Evolutionary conservation across 2,113 vertebrate species (phyloP), one percentile per base, ranked within the genome.

Genomic region (Hippopotamus amphibius): DNA sequence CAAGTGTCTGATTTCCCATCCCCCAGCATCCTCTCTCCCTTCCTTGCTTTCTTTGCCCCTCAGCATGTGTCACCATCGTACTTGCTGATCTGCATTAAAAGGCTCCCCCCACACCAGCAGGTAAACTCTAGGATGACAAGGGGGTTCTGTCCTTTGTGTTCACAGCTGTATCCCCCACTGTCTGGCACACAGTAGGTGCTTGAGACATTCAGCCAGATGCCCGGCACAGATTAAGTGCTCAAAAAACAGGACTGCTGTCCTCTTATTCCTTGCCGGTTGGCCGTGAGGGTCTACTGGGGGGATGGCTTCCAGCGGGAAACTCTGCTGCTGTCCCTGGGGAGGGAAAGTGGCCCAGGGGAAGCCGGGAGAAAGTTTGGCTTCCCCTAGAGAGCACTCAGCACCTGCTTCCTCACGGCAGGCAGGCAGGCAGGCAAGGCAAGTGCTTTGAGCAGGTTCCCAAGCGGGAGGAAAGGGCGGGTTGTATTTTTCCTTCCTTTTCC

Each of bases 391-490:
- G 68, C 53, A 19, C 90, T 83, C 22, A 76, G 84, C 97, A 97
- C 94, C 97, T 98, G 98, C 96, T 98, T 98, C 97, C 97, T 98
- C 77, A 10, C 16, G 16, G 48, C 8, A 15, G 48, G 77, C 14
- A 13, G 84, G 96, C 7, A 6, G 83, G 84, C 97, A 91, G 43
- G 71, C 9, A 10, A 5, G 79, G 88, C 96, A 22, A 92, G 93
- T n/a, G 53, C 95, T 93, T 88, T 84, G 89, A 93, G 79, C 93
- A 88, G 89, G 86, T 93, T 97, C 93, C 79, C 65, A 90, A 85
- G 96, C 93, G 95, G 92, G 77, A 98, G 96, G 97, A 97, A 97
- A 97, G 96, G 96, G 97, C 12, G 98, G 94, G 87, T 80, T 95
- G 55, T 93, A 80, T 85, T 96, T 97, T 96, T 95, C 93, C 93